Evolutionary conservation across 2,888 invertebrate genomes (phyloP).

Genomic region (Leptodirus hochenwartii): DNA sequence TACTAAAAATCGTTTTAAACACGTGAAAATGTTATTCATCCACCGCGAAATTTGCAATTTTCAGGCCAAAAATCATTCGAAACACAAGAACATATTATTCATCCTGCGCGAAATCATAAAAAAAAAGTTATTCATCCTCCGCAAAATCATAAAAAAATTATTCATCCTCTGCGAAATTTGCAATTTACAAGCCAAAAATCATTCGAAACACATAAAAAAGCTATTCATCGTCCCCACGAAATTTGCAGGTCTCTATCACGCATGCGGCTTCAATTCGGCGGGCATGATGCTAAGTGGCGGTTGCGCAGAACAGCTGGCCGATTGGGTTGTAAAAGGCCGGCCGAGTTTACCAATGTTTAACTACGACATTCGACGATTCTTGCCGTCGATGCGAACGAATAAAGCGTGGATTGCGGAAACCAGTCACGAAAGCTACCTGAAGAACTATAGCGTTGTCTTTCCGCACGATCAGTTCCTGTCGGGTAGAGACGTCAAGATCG

Average conservation of each 20-base stretch:
- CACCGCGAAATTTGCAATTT: too few relatives aligned
- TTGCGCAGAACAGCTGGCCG: slow-evolving; percentile 66
- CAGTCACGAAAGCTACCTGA: slow-evolving; percentile 79
- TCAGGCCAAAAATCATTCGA: too few relatives aligned
- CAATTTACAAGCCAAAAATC: too few relatives aligned
- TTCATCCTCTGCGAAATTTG: too few relatives aligned
- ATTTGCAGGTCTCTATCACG: slow-evolving; percentile 54
- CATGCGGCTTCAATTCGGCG: slow-evolving; percentile 77
- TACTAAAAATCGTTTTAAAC: slow-evolving; percentile 22
- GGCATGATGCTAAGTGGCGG: slow-evolving; percentile 89
- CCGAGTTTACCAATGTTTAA: slow-evolving; percentile 73
- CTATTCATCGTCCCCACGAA: too few relatives aligned
- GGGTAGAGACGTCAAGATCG: slow-evolving; percentile 51
- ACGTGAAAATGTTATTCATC: too few relatives aligned
- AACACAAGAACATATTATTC: too few relatives aligned
- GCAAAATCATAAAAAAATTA: too few relatives aligned
- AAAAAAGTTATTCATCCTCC: too few relatives aligned
- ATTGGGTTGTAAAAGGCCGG: slow-evolving; percentile 68
- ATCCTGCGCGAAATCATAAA: too few relatives aligned
- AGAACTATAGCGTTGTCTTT: slow-evolving; percentile 68
- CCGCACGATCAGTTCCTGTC: slow-evolving; percentile 70
- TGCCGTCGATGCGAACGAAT: slow-evolving; percentile 49
- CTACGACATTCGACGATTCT: slow-evolving; percentile 74
- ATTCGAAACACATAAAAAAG: too few relatives aligned
- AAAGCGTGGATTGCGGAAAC: slow-evolving; percentile 61